Evolutionary conservation across 2,888 invertebrate genomes (phyloP), one percentile per base, ranked within the genome.

Genomic region (Macrosiphum euphorbiae): DNA sequence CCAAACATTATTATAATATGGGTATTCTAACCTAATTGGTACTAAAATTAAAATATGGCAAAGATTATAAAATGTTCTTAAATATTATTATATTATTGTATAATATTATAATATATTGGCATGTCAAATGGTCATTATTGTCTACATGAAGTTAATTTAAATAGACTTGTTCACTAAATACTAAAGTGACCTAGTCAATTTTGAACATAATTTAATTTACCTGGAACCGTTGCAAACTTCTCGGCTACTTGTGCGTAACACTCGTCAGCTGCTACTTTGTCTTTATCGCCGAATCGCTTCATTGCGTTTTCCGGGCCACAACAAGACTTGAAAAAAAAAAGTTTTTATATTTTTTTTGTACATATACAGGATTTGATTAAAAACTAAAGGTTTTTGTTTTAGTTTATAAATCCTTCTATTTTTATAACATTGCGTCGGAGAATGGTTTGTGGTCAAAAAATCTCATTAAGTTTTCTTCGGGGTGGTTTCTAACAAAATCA

Each of bases 241-340:
- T 94, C 92, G 28, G 94, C 92, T n/a, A 95, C 94, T 94, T 95
- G 94, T 44, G 94, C 93, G 58, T 94, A 95, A 91, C 95, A 95
- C 47, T 94, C 91, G 50, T 94, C 94, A 5, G 94, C 90, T 16
- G 92, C 78, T 41, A 84, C 92, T 92, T 95, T 95, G 87, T 94
- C 94, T 78, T 94, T 94, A 47, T 95, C 95, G 7, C 94, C 95
- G 26, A 94, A 95, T 87, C 94, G 92, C 52, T 95, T 95, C 85
- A 95, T 88, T 87, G 95, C 90, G 86, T 94, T 94, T 35, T 92
- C 94, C n/a, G 94, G 94, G 44, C 95, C 95, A 89, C 95, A 95
- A 87, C 95, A 95, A 13, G 95, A 94, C 95, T 95, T 92, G n/a
- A 94, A 94, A 92, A 87, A 61, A 61, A 50, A 87, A 20, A 8